Base-by-base conservation (phyloP, 2,797 vertebrate genomes). In the Hoplostethus atlanticus region DNA sequence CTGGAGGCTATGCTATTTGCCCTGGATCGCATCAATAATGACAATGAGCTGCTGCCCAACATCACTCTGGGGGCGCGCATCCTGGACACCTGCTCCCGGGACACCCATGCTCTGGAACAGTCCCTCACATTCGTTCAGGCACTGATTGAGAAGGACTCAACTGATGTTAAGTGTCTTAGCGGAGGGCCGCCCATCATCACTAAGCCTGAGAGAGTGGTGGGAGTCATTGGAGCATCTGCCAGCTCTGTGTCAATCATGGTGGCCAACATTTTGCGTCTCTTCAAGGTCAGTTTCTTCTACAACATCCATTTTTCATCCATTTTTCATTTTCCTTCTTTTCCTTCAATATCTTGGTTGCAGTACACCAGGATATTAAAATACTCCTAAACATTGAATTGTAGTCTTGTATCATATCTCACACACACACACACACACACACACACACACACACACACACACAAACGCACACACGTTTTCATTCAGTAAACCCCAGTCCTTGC, bases 161-260 rank as follows among this genome's bases (percentile, higher is more conserved):
- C 96, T 0, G 97, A 99, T 91, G 96, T 98, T 79, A 97, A 97
- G 86, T 99, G 97, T 0, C 93, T 96, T 84, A 96, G 95, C 17
- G 97, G 97, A 0, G 97, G 97, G 3, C 96, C 97, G 10, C 97
- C 97, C 85, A 98, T 99, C 94, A 97, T 99, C 94, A 98, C 97
- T 68, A 97, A 97, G 63, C 97, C 97, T 0, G 97, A 99, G 85
- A 82, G 97, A 0, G 97, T 99, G 93, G 97, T 97, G 31, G 97
- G 96, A 0, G 97, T 99, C 89, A 98, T 99, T 28, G 97, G 97
- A 0, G 97, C 97, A 28, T 99, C 97, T 0, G 96, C 96, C 90
- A 98, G 97, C 94, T 99, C 97, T 0, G 97, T 99, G 86, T 98
- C 97, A 90, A 99, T 99, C 92, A 99, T 99, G 97, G 97, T 99